Base-by-base conservation (phyloP, 2,797 vertebrate genomes). In the Scolopax rusticola region DNA sequence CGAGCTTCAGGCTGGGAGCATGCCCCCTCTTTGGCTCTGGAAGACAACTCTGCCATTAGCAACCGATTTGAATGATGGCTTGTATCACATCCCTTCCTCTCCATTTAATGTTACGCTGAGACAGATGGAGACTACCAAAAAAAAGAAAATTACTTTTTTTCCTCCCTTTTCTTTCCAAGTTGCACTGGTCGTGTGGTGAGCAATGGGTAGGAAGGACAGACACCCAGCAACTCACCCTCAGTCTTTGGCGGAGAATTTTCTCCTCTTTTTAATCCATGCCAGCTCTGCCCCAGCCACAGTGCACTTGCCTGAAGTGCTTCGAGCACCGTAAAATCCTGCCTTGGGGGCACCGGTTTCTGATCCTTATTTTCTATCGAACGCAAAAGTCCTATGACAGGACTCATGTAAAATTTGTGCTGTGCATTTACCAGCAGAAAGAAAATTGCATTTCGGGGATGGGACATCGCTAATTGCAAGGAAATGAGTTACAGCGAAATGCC, bases 391-490 rank as follows among this genome's bases (percentile, higher is more conserved):
- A 23, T n/a, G 57, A 92, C 94, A 71, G 60, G 50, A 89, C 77
- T 87, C 2, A 57, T 8, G 43, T 83, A 80, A 70, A 87, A 82
- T 30, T 90, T 92, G 38, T 4, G 45, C 59, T 93, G 40, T 68
- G 82, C 6, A 2, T 95, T 95, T 88, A 95, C 32, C 87, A 96
- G 90, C 83, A 80, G 75, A 88, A 88, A 93, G 76, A 97, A 96
- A 97, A 96, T 24, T 75, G 53, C 54, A 87, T 94, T 95, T 98
- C 89, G 91, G 88, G 71, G 54, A 95, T 41, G 53, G 87, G 74
- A 78, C 71, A 70, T 45, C 95, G 33, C 53, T 92, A 97, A 90
- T 90, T 93, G 95, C 74, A 70, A 91, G 85, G 48, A 97, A 96
- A 96, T 63, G 56, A 94, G 75, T 97, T 95, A 95, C 36, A 95